phyloP scores from a whole-genome alignment of 2,113 vertebrate species.

The Clarias gariepinus region DNA sequence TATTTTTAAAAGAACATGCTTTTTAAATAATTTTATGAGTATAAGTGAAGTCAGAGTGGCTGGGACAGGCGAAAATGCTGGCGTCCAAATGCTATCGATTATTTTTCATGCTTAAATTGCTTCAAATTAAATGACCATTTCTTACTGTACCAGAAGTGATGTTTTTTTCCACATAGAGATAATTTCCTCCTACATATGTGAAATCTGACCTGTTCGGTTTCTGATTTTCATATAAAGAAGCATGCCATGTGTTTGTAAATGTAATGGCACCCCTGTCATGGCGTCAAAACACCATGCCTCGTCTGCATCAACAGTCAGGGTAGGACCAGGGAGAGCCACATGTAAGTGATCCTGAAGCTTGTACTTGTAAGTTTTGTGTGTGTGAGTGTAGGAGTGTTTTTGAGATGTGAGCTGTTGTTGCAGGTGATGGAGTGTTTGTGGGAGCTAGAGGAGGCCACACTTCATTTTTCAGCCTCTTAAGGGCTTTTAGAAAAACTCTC shows the following conservation, averaged over 20 bases:
- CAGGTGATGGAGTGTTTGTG: constrained; percentile 33
- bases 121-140: too few species aligned
- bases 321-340: neutral
- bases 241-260: neutral
- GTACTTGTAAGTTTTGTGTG: constrained; percentile 3
- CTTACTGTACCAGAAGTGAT: too few species aligned
- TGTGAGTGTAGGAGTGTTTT: constrained; percentile 2
- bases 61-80: too few species aligned
- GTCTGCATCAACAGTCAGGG: neutral
- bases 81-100: neutral
- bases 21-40: neutral
- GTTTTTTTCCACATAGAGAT: too few species aligned
- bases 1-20: neutral
- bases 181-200: too few species aligned
- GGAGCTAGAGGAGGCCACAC: constrained; percentile 11
- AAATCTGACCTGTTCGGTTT: too few species aligned
- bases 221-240: too few species aligned
- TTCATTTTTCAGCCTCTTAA: constrained; percentile 49
- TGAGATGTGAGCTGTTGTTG: neutral
- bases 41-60: neutral
- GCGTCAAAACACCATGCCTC: neutral
- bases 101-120: neutral
- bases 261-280: neutral
- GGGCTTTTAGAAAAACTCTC: constrained; percentile 39
- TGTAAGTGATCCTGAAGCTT: neutral